phyloP scores from a whole-genome alignment of 2,888 invertebrate species.

The Sphinx pinastri region DNA sequence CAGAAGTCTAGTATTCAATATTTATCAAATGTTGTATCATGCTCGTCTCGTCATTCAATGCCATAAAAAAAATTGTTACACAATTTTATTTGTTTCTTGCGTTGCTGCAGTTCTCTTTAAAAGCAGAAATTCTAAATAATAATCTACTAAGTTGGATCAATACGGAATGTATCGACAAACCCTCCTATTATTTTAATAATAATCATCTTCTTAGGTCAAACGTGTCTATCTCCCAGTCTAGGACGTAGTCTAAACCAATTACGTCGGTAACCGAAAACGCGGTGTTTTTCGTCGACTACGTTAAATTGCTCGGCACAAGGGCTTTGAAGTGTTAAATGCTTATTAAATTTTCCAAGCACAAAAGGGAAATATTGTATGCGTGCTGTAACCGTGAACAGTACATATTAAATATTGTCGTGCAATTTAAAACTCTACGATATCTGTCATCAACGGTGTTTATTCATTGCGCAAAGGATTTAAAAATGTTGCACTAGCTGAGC shows the following conservation, averaged over 20 bases:
- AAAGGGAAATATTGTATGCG: constrained; percentile 70
- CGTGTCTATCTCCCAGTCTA: constrained; percentile 23
- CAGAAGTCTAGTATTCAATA: too few species aligned
- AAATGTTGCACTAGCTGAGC: constrained; percentile 14
- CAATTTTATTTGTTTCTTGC: too few species aligned
- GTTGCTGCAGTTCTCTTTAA: too few species aligned
- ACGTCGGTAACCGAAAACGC: constrained; percentile 74
- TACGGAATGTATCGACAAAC: not conserved
- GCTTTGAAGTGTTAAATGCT: constrained; percentile 81
- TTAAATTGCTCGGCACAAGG: constrained; percentile 78
- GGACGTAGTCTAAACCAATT: constrained; percentile 74
- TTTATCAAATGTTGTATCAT: too few species aligned
- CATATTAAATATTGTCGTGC: constrained; percentile 9
- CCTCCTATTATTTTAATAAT: not conserved
- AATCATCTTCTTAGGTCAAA: not conserved
- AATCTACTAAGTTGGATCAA: too few species aligned
- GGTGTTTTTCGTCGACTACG: constrained; percentile 75
- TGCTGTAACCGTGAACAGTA: constrained; percentile 35
- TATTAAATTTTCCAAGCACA: constrained; percentile 78
- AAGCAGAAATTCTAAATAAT: too few species aligned
- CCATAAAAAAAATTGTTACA: too few species aligned
- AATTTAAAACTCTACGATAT: constrained; percentile 1
- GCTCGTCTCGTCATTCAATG: too few species aligned
- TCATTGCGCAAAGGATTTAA: not conserved
- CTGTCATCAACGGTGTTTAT: not conserved